Conservation (phyloP, 2,888 invertebrate species). For the Molorchus minor region DNA sequence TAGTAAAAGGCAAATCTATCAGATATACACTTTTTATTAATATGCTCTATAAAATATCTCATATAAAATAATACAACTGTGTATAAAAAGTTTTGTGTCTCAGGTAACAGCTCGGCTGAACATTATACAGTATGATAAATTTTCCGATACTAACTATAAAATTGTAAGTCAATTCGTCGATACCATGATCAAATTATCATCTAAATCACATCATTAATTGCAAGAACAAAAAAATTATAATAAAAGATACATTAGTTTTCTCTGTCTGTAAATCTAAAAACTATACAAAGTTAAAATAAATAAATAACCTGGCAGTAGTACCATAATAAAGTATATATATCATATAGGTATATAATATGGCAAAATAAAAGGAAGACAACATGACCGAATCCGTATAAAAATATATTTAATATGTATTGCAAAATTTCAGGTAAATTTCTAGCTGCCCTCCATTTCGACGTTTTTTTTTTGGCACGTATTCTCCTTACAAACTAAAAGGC, state of each 20-base stretch:
- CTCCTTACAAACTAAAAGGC: slow-evolving; percentile 50
- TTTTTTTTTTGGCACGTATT: slow-evolving; percentile 52
- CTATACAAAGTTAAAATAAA: slow-evolving; percentile 37
- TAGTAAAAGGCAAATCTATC: slow-evolving; percentile 4
- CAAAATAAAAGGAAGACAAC: slow-evolving; percentile 45
- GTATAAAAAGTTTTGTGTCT: slow-evolving; percentile 49
- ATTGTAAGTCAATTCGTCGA: slow-evolving; percentile 25
- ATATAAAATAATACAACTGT: slow-evolving; percentile 57
- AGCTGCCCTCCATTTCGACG: slow-evolving; percentile 49
- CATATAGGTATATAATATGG: slow-evolving; percentile 39
- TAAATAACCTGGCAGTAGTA: slow-evolving; percentile 39
- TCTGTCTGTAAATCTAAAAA: slow-evolving; percentile 21
- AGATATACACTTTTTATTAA: slow-evolving; percentile 48
- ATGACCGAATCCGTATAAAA: slow-evolving; percentile 29
- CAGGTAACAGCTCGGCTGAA: slow-evolving; percentile 49
- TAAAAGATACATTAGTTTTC: slow-evolving; percentile 10
- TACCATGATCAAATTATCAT: slow-evolving; percentile 32
- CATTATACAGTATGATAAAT: slow-evolving; percentile 39
- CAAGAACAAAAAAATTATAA: slow-evolving; percentile 26
- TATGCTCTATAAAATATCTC: slow-evolving; percentile 55
- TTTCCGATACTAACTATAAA: slow-evolving; percentile 24
- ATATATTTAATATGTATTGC: slow-evolving; percentile 32
- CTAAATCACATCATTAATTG: slow-evolving; percentile 47
- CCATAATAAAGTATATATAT: slow-evolving; percentile 29
- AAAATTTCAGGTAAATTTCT: slow-evolving; percentile 40